A percentile compares a stretch with the other conserved stretches of the same genome.
Evolutionary conservation across 2,797 vertebrate species (phyloP).

Genomic region (Neomorphus geoffroyi): DNA sequence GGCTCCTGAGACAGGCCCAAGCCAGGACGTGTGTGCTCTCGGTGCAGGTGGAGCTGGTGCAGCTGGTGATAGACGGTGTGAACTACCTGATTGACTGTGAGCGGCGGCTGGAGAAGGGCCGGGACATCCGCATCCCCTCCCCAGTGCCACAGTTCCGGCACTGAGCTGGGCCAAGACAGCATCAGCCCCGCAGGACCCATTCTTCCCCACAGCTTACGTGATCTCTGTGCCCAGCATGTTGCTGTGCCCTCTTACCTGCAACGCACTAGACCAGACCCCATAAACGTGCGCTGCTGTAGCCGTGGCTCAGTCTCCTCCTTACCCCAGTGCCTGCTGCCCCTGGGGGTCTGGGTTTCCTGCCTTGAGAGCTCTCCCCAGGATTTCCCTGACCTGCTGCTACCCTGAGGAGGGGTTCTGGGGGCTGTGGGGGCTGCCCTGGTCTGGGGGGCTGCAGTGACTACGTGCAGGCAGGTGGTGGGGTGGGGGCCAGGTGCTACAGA

Average conservation of each 20-base stretch:
- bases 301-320: not conserved
- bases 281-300: constrained; percentile 41
- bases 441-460: no score
- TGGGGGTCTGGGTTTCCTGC: not conserved
- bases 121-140: constrained; percentile 93
- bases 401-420: not conserved
- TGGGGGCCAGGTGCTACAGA: not conserved
- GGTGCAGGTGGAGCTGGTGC: constrained; percentile 92
- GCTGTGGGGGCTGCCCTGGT: not conserved
- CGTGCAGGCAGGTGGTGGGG: fast-evolving
- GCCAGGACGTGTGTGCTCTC: not conserved
- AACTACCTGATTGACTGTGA: constrained; percentile 97
- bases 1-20: not conserved
- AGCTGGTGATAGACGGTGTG: constrained; percentile 93
- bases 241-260: not conserved
- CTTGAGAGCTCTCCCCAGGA: not conserved
- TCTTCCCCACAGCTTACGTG: not conserved
- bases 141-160: constrained; percentile 74
- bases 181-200: not conserved
- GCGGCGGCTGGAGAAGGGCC: constrained; percentile 91
- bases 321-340: no score
- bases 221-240: constrained; percentile 40
- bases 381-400: not conserved
- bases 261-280: not conserved
- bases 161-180: constrained; percentile 27